Conservation (phyloP, 2,888 invertebrate genomes). For the Ectobius pallidus region DNA sequence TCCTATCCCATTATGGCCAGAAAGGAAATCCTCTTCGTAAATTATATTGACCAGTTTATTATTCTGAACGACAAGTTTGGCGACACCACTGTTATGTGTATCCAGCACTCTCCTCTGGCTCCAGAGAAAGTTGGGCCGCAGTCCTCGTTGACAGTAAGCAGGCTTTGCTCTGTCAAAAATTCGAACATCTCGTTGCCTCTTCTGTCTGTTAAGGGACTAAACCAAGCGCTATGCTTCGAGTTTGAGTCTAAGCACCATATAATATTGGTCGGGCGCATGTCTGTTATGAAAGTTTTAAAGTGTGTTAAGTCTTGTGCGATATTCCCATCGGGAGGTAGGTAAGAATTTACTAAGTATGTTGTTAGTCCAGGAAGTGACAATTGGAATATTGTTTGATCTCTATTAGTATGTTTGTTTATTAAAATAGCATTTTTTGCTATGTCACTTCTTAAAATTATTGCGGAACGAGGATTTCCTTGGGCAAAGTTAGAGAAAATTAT, state of each 20-base stretch:
- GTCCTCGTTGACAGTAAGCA: background rate
- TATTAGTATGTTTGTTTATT: too few species aligned
- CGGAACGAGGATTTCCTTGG: too few species aligned
- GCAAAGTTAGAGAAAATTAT: too few species aligned
- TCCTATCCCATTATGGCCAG: background rate
- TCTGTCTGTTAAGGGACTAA: background rate
- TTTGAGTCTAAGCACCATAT: background rate
- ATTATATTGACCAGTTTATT: background rate
- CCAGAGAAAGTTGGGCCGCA: background rate
- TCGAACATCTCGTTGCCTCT: background rate
- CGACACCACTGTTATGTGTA: background rate
- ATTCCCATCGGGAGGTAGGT: background rate
- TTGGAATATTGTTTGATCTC: too few species aligned
- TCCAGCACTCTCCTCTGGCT: background rate
- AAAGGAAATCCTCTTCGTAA: background rate
- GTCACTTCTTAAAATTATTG: too few species aligned
- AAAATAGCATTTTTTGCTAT: too few species aligned
- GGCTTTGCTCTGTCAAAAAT: background rate
- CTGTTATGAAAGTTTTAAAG: background rate
- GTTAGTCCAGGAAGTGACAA: too few species aligned
- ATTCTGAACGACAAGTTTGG: background rate
- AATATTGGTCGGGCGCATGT: background rate
- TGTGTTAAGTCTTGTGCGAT: background rate
- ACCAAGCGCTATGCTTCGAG: background rate
- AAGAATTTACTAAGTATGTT: too few species aligned